Evolutionary conservation across 2,888 invertebrate species (phyloP).

Genomic region (Fabriciana adippe): DNA sequence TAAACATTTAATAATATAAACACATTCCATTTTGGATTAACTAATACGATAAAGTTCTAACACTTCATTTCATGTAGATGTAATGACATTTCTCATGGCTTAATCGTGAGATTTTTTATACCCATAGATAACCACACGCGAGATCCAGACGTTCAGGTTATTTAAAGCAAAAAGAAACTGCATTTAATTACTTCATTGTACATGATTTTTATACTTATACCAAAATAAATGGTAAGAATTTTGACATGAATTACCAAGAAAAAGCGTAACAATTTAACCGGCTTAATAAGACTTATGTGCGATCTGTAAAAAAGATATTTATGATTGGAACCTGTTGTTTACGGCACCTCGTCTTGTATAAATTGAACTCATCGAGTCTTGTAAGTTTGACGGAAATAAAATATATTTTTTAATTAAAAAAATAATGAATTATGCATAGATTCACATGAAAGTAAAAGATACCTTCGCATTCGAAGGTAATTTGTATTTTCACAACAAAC

Average conservation of each 20-base stretch:
- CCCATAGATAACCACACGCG: not conserved
- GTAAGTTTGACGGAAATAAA: not conserved
- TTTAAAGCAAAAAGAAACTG: not conserved
- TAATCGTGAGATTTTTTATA: not conserved
- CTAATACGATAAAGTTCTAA: not conserved
- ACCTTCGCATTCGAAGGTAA: too few species aligned
- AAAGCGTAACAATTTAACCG: slow-evolving; percentile 22
- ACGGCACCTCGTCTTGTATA: not conserved
- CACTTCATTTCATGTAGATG: not conserved
- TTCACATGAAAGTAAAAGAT: too few species aligned
- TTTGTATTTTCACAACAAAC: too few species aligned
- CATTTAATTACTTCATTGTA: slow-evolving; percentile 1
- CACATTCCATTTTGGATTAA: too few species aligned
- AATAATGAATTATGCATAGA: too few species aligned
- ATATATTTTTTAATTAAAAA: not conserved
- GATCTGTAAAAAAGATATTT: slow-evolving; percentile 11
- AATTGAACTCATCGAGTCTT: not conserved
- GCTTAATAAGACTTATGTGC: slow-evolving; percentile 8
- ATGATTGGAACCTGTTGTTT: slow-evolving; percentile 13
- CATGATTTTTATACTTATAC: slow-evolving; percentile 4
- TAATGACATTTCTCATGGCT: not conserved
- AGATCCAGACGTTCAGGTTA: not conserved
- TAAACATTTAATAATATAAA: too few species aligned
- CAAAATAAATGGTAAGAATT: slow-evolving; percentile 8
- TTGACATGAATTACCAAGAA: not conserved